Conservation (phyloP, 2,797 vertebrate genomes). For the Bovichtus variegatus region DNA sequence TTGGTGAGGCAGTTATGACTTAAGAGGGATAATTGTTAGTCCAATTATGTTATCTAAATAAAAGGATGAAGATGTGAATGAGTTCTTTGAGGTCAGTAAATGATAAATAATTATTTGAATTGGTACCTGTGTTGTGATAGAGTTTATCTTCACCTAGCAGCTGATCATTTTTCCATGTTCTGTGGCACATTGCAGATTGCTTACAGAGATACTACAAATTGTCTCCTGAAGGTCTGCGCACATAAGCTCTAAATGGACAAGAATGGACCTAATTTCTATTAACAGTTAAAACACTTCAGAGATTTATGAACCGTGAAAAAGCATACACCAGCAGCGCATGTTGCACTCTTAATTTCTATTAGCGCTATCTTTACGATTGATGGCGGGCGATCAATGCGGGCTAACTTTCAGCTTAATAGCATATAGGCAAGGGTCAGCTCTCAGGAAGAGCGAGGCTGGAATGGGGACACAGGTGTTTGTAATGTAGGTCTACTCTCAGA, state of each 20-base stretch:
- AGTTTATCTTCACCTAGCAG: conserved; percentile 22
- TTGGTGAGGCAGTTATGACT: neutral
- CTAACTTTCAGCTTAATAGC: conserved; percentile 68
- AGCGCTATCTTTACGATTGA: conserved; percentile 54
- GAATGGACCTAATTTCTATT: conserved; percentile 71
- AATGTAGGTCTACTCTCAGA: conserved; percentile 81
- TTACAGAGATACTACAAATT: conserved; percentile 60
- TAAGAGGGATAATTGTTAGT: neutral
- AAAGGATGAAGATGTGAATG: conserved; percentile 12
- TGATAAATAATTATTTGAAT: conserved; percentile 30
- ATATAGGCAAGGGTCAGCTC: conserved; percentile 71
- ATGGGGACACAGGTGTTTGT: conserved; percentile 87
- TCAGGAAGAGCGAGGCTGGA: conserved; percentile 66
- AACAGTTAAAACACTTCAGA: conserved; percentile 65
- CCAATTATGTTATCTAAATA: conserved; percentile 11
- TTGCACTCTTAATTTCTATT: conserved; percentile 63
- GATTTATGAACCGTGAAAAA: conserved; percentile 60
- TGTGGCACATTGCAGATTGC: conserved; percentile 42
- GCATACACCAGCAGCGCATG: conserved; percentile 36
- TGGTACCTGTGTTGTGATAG: conserved; percentile 13
- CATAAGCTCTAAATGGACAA: conserved; percentile 65
- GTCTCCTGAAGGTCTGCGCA: conserved; percentile 62
- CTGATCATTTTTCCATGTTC: conserved; percentile 46
- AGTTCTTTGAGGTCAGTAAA: conserved; percentile 16
- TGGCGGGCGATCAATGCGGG: conserved; percentile 69